Evolutionary conservation across 2,113 vertebrate species (phyloP).

Genomic region (Fregetta grallaria): DNA sequence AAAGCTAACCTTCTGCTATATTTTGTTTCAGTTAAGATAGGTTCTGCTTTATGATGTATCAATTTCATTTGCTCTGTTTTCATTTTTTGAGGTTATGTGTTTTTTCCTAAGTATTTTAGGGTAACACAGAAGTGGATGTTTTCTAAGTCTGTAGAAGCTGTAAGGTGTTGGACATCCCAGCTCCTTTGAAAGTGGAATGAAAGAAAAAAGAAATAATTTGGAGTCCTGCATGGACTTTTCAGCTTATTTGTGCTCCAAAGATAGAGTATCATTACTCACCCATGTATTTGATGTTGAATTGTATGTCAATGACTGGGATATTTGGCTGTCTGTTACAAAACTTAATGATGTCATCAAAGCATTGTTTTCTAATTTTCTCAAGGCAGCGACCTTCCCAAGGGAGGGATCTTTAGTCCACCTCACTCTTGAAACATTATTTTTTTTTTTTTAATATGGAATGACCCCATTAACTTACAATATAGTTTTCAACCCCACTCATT

Average conservation of each 20-base stretch:
- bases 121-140: not conserved
- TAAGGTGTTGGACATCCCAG: not conserved
- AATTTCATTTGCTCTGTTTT: not conserved
- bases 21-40: not conserved
- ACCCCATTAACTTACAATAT: not conserved
- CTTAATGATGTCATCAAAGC: not conserved
- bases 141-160: not conserved
- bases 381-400: not conserved
- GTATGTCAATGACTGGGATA: not conserved
- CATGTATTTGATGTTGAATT: not conserved
- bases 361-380: not conserved
- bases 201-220: not conserved
- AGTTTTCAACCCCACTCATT: not conserved
- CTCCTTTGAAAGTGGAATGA: not conserved
- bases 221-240: not conserved
- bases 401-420: not conserved
- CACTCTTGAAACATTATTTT: not conserved
- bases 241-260: not conserved
- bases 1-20: not conserved
- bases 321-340: not conserved
- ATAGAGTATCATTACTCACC: not conserved
- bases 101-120: not conserved
- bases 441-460: not conserved
- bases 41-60: not conserved
- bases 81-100: not conserved